Evolutionary conservation across 2,888 invertebrate species (phyloP).

Genomic region (Leptopilina drosophilae): DNA sequence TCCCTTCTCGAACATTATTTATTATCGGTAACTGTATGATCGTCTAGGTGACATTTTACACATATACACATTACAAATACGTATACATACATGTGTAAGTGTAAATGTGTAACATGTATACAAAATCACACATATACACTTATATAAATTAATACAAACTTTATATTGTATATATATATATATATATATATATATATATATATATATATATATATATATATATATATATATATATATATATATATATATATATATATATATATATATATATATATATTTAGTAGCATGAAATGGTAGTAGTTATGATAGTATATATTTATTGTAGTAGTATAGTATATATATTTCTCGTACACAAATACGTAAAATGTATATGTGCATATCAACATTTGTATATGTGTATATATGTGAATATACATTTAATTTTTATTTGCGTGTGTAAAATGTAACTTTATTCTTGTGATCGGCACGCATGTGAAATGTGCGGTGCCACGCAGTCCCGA

Average conservation of each 20-base stretch:
- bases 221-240: no score
- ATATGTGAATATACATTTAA: neutral
- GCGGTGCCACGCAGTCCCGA: slow-evolving; percentile 44
- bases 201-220: no score
- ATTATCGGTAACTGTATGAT: slow-evolving; percentile 55
- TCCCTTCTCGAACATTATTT: slow-evolving; percentile 61
- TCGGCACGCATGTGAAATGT: slow-evolving; percentile 29
- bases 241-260: no score
- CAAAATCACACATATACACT: no score
- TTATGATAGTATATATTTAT: neutral
- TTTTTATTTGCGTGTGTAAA: slow-evolving; percentile 44
- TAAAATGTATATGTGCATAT: neutral
- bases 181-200: no score
- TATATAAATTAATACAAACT: no score
- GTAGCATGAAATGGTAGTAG: neutral
- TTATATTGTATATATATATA: neutral
- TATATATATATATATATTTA: no score
- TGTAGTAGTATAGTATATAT: neutral
- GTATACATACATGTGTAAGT: neutral
- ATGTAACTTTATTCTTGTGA: slow-evolving; percentile 17
- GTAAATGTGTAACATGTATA: neutral
- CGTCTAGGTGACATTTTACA: neutral
- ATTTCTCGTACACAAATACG: no score
- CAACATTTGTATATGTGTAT: neutral
- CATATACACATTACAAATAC: neutral